Evolutionary conservation across 1,140 invertebrate species (phyloP).

Genomic region (Micrasema longulum): DNA sequence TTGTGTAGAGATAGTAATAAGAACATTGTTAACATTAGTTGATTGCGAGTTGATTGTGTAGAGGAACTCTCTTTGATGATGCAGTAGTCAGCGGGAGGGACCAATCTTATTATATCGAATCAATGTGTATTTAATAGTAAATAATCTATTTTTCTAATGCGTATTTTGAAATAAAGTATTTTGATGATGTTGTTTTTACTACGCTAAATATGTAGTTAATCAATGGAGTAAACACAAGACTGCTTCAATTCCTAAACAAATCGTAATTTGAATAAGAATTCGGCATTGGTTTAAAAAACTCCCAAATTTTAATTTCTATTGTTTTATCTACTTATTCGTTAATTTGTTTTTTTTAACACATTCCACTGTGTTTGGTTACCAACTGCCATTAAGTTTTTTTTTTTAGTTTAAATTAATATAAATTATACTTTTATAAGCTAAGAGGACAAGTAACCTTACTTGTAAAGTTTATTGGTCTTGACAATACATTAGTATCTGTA

Average conservation of each 20-base stretch:
- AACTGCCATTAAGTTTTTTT: constrained; percentile 24
- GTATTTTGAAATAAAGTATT: constrained; percentile 41
- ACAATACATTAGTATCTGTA: too few relatives aligned
- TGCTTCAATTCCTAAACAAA: constrained; percentile 9
- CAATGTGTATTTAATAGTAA: constrained; percentile 29
- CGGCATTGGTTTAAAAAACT: constrained; percentile 1
- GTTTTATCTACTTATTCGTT: not conserved
- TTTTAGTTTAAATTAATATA: constrained; percentile 15
- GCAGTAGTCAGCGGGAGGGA: constrained; percentile 21
- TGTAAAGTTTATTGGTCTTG: too few relatives aligned
- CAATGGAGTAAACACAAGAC: constrained; percentile 31
- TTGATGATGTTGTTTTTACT: constrained; percentile 35
- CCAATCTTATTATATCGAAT: constrained; percentile 40
- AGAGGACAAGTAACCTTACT: too few relatives aligned
- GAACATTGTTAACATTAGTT: constrained; percentile 35
- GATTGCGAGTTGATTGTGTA: constrained; percentile 13
- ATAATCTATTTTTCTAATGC: constrained; percentile 39
- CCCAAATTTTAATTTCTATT: not conserved
- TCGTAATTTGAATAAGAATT: not conserved
- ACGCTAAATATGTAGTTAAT: constrained; percentile 7
- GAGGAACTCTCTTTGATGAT: constrained; percentile 6
- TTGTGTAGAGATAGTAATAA: constrained; percentile 32
- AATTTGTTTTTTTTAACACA: not conserved
- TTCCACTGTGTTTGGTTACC: constrained; percentile 23
- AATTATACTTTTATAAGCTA: not conserved